Evolutionary conservation across 2,888 invertebrate species (phyloP).

Genomic region (Lottia gigantea): DNA sequence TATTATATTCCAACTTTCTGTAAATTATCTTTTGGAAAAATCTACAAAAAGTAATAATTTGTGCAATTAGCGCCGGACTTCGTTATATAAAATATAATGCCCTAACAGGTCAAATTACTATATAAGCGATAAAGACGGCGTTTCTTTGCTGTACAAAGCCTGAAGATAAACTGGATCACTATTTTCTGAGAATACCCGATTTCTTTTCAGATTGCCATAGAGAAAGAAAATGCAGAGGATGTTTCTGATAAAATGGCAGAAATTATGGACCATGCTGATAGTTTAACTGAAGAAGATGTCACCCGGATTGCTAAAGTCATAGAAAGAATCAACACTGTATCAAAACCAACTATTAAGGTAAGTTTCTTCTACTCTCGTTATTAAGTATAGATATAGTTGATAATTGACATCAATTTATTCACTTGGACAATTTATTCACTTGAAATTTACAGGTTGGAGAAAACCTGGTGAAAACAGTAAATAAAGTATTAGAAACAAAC

Average conservation of each 20-base stretch:
- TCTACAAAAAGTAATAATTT: too few relatives aligned
- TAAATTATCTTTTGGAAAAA: too few relatives aligned
- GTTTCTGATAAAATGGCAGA: slow-evolving; percentile 44
- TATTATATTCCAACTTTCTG: too few relatives aligned
- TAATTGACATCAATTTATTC: too few relatives aligned
- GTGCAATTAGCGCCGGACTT: too few relatives aligned
- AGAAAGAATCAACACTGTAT: slow-evolving; percentile 41
- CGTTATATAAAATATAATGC: too few relatives aligned
- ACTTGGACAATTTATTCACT: slow-evolving; percentile 5
- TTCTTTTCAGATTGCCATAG: slow-evolving; percentile 35
- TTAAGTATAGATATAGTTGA: too few relatives aligned
- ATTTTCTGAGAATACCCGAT: too few relatives aligned
- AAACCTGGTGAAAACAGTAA: slow-evolving; percentile 43
- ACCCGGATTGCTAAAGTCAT: slow-evolving; percentile 49
- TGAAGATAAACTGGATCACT: too few relatives aligned
- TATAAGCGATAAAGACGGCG: too few relatives aligned
- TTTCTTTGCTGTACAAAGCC: too few relatives aligned
- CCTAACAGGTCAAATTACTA: too few relatives aligned
- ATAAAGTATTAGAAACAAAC: slow-evolving; percentile 40
- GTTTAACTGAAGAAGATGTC: slow-evolving; percentile 47
- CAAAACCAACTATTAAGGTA: slow-evolving; percentile 35
- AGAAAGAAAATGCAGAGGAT: slow-evolving; percentile 40
- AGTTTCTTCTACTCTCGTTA: slow-evolving; percentile 7
- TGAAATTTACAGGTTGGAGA: slow-evolving; percentile 36
- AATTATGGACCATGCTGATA: slow-evolving; percentile 38